A percentile compares a stretch with the other conserved stretches of the same genome.
Evolutionary conservation across 2,888 invertebrate genomes (phyloP).

Genomic region (Tiphia femorata): DNA sequence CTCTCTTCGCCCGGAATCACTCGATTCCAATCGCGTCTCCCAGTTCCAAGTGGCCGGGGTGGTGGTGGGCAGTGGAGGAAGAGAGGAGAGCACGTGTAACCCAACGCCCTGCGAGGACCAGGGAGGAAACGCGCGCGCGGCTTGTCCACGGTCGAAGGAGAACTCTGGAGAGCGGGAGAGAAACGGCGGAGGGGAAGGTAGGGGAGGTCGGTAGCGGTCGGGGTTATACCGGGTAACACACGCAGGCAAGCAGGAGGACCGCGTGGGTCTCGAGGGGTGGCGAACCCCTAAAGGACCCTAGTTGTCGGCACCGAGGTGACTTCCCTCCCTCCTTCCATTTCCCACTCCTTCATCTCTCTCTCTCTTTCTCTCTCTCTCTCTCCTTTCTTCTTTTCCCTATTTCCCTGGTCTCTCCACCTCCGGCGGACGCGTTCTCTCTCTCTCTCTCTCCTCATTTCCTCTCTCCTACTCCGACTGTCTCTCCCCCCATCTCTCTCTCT

Average conservation of each 20-base stretch:
- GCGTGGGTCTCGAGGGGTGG: conserved; percentile 53
- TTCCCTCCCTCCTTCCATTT: conserved; percentile 34
- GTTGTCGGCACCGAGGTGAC: conserved; percentile 54
- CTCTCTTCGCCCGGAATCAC: too few species aligned
- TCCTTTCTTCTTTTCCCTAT: conserved; percentile 46
- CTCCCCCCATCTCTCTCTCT: conserved; percentile 18
- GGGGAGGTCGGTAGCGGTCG: conserved; percentile 29
- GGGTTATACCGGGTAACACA: conserved; percentile 34
- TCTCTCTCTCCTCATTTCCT: conserved; percentile 16
- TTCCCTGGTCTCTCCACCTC: conserved; percentile 41
- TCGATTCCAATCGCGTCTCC: too few species aligned
- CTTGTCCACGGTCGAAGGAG: background rate
- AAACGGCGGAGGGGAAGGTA: background rate
- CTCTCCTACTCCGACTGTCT: conserved; percentile 24
- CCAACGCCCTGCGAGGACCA: conserved; percentile 36
- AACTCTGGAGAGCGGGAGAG: background rate
- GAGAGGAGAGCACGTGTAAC: too few species aligned
- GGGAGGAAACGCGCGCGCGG: conserved; percentile 22
- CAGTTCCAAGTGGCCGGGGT: too few species aligned
- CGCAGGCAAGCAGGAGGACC: conserved; percentile 38
- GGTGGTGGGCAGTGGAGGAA: too few species aligned
- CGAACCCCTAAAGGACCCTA: conserved; percentile 62
- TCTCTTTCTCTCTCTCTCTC: conserved; percentile 38
- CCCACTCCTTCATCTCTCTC: conserved; percentile 21
- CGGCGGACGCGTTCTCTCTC: conserved; percentile 15